Evolutionary conservation across 92 coral and sea anemone species (phyloP), one percentile per base, ranked within the genome.

Genomic region (Siderastrea siderea): DNA sequence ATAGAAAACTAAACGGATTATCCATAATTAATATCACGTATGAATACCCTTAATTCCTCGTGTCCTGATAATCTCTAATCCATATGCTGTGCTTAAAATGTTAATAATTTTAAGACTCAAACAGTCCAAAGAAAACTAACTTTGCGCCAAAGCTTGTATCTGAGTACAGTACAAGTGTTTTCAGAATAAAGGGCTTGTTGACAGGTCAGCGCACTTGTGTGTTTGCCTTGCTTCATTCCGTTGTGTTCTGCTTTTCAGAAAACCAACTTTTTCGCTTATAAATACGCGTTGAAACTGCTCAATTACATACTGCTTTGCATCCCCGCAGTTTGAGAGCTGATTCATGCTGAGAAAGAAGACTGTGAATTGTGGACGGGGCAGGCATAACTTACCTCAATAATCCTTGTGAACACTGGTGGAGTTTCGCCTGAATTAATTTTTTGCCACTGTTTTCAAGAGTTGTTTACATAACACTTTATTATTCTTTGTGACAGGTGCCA

Each of bases 391-490:
- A 78, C 82, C 55, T 47, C 17, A 60, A 63, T 6, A 26, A 26
- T 3, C 43, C 71, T 67, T 67, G 71, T 4, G 47, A 10, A 67
- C 48, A 43, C 11, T 3, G 53, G 14, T 17, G 83, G 59, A 59
- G 51, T 46, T 63, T 62, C 57, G 58, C 17, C 83, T 9, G 26
- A 79, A 79, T 79, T 17, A 47, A 61, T 79, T 64, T 14, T 48
- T 68, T 48, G 58, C 14, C 82, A n/a, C 71, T 78, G 38, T 48
- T 78, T 63, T 48, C 19, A 64, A 50, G 12, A 14, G 62, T 48
- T 79, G 71, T 79, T 79, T 79, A 79, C 83, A 79, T 49, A 79
- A 79, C 57, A 10, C n/a, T 71, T 47, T 51, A 10, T 63, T 61
- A 5, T 63, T 64, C 43, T 79, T n/a, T 79, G 3, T 19, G 46